A percentile compares a stretch with the other conserved stretches of the same genome.
phyloP scores from a whole-genome alignment of 1,140 invertebrate genomes.

The Laupala kohalensis region DNA sequence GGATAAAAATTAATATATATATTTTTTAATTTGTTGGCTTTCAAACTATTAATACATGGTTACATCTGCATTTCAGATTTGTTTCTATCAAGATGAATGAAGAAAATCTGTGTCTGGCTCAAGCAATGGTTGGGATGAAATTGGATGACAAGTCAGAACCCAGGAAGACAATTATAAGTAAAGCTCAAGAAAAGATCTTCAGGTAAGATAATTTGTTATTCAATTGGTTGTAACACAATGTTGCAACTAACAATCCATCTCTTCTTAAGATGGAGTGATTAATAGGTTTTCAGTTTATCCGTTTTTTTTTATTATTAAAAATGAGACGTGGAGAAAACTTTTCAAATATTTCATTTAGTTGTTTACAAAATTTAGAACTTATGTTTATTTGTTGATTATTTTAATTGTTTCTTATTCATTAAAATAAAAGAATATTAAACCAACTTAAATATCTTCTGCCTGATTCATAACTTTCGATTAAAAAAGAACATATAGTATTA shows the following conservation, averaged over 20 bases:
- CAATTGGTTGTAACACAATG: not conserved
- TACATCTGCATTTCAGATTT: not conserved
- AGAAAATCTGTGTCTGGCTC: conserved; percentile 46
- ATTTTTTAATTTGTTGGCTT: too few relatives aligned
- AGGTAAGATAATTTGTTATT: conserved; percentile 21
- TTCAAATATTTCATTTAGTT: too few relatives aligned
- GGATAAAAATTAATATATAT: too few relatives aligned
- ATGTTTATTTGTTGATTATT: too few relatives aligned
- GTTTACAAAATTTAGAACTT: too few relatives aligned
- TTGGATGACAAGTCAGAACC: conserved; percentile 16
- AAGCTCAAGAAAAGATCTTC: conserved; percentile 31
- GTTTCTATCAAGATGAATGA: conserved; percentile 40
- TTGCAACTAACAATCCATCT: not conserved
- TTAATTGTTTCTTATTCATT: too few relatives aligned
- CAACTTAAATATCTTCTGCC: too few relatives aligned
- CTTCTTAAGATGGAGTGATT: too few relatives aligned
- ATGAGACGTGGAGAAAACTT: not conserved
- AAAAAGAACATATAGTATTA: too few relatives aligned
- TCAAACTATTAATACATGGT: too few relatives aligned
- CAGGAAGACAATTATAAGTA: conserved; percentile 24
- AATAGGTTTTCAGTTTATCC: not conserved
- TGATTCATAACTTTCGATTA: too few relatives aligned
- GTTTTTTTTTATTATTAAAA: not conserved
- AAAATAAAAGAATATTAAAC: too few relatives aligned
- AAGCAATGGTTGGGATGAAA: conserved; percentile 38